Conservation (phyloP, 2,888 invertebrate genomes). For the Drosophila flavopinicola region DNA sequence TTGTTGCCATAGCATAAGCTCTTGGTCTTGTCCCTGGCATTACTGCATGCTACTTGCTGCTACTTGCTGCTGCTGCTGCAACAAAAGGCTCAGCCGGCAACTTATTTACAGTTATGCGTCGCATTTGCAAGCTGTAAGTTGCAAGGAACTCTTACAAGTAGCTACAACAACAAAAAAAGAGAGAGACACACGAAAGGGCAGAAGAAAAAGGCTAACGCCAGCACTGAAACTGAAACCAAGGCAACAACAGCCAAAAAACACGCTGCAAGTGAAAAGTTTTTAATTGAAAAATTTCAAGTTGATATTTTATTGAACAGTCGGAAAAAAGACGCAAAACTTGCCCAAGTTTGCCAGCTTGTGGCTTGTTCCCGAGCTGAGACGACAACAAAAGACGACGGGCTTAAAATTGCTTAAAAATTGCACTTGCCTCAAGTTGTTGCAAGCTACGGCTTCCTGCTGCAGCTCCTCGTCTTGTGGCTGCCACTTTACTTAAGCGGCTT, state of each 20-base stretch:
- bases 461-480: constrained; percentile 26
- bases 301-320: constrained; percentile 65
- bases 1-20: constrained; percentile 36
- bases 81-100: constrained; percentile 53
- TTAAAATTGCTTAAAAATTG: constrained; percentile 50
- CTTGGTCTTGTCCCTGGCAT: constrained; percentile 40
- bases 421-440: constrained; percentile 42
- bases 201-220: constrained; percentile 37
- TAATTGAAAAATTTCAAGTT: constrained; percentile 81
- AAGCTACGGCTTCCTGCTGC: constrained; percentile 45
- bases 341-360: constrained; percentile 31
- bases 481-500: constrained; percentile 66
- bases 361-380: constrained; percentile 42
- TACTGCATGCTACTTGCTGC: not conserved
- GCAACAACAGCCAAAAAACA: not conserved
- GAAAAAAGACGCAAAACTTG: constrained; percentile 21
- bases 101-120: constrained; percentile 71
- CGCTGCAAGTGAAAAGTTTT: constrained; percentile 72
- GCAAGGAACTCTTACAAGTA: constrained; percentile 74
- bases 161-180: constrained; percentile 29
- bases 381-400: constrained; percentile 40
- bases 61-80: constrained; percentile 1
- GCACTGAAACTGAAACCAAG: constrained; percentile 24
- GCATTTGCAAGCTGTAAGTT: constrained; percentile 65
- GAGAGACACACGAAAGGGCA: constrained; percentile 8